These are phyloP conservation scores for Hypotaenidia okinawae DNA, from an alignment of 2,797 vertebrate genomes.

Conservation along the genomic window DNA sequence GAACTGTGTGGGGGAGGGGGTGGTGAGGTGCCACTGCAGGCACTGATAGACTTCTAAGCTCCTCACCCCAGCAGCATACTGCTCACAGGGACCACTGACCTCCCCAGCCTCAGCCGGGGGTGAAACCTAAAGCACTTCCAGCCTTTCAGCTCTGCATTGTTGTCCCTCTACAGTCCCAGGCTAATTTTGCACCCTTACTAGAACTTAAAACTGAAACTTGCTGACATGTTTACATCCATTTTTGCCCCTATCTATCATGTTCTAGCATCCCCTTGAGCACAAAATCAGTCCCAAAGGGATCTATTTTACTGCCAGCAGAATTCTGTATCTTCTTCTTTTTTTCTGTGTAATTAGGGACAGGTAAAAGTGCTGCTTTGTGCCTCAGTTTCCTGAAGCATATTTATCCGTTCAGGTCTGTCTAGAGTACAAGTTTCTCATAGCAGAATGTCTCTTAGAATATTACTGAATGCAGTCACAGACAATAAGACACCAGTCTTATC, in stretches of 20 bases:
- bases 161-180: not conserved
- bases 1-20: too few species aligned
- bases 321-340: not conserved
- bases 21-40: too few species aligned
- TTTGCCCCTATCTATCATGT: not conserved
- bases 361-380: not conserved
- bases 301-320: not conserved
- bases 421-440: not conserved
- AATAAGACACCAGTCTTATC: not conserved
- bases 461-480: not conserved
- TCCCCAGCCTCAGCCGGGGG: not conserved
- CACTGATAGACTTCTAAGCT: accelerated
- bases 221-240: not conserved
- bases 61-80: not conserved
- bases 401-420: accelerated
- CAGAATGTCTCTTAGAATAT: not conserved
- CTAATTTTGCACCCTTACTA: not conserved
- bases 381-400: not conserved
- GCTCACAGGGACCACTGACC: accelerated
- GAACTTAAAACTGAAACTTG: not conserved
- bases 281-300: not conserved
- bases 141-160: not conserved
- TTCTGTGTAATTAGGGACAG: not conserved
- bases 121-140: not conserved
- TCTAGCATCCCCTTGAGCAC: not conserved